Conservation (phyloP, 2,888 invertebrate genomes). For the Hymenopus coronatus region DNA sequence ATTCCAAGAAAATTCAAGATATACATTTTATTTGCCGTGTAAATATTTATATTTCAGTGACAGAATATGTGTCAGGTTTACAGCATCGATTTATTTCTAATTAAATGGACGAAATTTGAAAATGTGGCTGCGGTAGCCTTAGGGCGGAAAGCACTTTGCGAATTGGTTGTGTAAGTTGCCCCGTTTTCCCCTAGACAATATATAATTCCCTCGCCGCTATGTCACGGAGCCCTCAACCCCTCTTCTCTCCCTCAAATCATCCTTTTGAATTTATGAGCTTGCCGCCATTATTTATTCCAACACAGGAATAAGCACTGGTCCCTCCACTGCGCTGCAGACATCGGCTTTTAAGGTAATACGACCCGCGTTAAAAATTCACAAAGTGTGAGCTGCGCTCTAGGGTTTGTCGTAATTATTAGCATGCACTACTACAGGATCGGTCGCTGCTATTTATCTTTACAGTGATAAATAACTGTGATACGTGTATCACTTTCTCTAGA, state of each 20-base stretch:
- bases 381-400: not conserved
- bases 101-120: not conserved
- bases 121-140: not conserved
- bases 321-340: not conserved
- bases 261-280: not conserved
- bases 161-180: not conserved
- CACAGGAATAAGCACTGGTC: not conserved
- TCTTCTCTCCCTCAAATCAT: not conserved
- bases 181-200: not conserved
- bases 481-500: too few species aligned
- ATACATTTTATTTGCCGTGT: too few species aligned
- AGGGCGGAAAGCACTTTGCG: not conserved
- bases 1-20: too few species aligned
- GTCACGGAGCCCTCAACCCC: not conserved
- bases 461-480: too few species aligned
- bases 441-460: too few species aligned
- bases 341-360: not conserved
- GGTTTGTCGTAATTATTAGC: not conserved
- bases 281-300: not conserved
- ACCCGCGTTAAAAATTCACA: not conserved
- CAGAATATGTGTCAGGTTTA: not conserved
- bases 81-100: not conserved
- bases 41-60: too few species aligned
- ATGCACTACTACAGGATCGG: not conserved
- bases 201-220: not conserved